phyloP scores from a whole-genome alignment of 2,888 invertebrate species.

The Pseudococcus viburni region DNA sequence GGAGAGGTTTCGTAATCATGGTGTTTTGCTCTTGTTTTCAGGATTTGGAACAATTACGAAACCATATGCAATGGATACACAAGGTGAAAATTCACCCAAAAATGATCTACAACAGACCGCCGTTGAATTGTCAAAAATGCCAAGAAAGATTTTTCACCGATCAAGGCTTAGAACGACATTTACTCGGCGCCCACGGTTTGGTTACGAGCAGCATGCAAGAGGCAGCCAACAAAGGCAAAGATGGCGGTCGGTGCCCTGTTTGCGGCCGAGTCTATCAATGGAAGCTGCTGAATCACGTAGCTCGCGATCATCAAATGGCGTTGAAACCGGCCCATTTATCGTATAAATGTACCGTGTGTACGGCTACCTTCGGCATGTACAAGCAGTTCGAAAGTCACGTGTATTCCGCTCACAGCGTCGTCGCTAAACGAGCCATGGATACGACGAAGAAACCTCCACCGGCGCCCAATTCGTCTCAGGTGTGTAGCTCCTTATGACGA shows the following conservation, averaged over 20 bases:
- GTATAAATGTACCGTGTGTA: constrained; percentile 95
- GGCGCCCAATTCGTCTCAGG: constrained; percentile 72
- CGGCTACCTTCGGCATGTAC: constrained; percentile 95
- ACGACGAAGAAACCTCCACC: constrained; percentile 77
- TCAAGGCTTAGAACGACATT: constrained; percentile 91
- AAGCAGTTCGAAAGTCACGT: constrained; percentile 95
- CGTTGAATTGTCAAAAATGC: constrained; percentile 95
- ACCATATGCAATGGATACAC: constrained; percentile 98
- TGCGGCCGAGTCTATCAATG: constrained; percentile 96
- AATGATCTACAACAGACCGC: constrained; percentile 95
- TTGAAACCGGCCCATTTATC: constrained; percentile 93
- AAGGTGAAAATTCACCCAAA: constrained; percentile 97
- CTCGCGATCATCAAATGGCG: constrained; percentile 91
- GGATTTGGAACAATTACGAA: constrained; percentile 92
- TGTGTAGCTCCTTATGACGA: constrained; percentile 65
- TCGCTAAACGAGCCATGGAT: constrained; percentile 88
- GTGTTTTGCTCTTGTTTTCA: constrained; percentile 68
- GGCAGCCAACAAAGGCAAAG: constrained; percentile 94
- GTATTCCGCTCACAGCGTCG: constrained; percentile 92
- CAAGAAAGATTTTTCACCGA: constrained; percentile 97
- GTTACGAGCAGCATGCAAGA: constrained; percentile 97
- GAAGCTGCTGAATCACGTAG: constrained; percentile 93
- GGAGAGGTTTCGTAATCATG: too few relatives aligned
- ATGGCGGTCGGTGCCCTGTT: constrained; percentile 93
- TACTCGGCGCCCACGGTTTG: constrained; percentile 92